These are phyloP conservation scores for Peucedramus taeniatus DNA, from an alignment of 2,113 vertebrate genomes.

Conservation along the genomic window DNA sequence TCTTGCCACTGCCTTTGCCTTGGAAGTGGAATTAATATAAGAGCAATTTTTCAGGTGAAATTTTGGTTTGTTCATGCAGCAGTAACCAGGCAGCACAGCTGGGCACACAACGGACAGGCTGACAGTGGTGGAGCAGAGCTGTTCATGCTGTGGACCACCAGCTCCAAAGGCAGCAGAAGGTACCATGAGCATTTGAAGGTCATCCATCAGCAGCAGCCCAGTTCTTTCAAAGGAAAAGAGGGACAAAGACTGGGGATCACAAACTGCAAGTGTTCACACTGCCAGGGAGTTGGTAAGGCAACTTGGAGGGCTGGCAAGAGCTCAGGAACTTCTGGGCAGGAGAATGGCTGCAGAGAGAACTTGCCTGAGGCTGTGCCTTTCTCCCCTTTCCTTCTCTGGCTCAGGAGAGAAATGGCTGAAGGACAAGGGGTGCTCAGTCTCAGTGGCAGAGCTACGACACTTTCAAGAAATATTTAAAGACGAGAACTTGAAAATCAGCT, in stretches of 20 bases:
- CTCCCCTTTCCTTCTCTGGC: background rate
- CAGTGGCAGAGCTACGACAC: background rate
- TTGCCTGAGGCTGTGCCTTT: background rate
- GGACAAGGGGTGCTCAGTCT: background rate
- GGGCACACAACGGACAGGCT: background rate
- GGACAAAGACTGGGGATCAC: rapidly evolving
- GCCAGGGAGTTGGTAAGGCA: background rate
- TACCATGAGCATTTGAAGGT: background rate
- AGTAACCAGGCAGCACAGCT: background rate
- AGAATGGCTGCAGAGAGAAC: background rate
- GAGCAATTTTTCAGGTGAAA: background rate
- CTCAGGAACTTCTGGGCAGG: background rate
- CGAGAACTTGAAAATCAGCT: background rate
- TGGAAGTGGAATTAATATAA: background rate
- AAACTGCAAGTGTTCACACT: background rate
- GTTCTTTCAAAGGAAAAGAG: background rate
- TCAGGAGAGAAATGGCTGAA: rapidly evolving
- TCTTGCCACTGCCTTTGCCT: background rate
- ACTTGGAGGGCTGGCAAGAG: background rate
- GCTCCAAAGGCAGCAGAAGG: background rate
- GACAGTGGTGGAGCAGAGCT: background rate
- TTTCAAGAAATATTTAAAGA: background rate
- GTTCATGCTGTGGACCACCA: background rate
- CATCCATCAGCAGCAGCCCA: background rate
- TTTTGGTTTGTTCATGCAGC: background rate